These are phyloP conservation scores for Carpatolechia fugitivella DNA, from an alignment of 2,888 invertebrate species.

Conservation along the genomic window DNA sequence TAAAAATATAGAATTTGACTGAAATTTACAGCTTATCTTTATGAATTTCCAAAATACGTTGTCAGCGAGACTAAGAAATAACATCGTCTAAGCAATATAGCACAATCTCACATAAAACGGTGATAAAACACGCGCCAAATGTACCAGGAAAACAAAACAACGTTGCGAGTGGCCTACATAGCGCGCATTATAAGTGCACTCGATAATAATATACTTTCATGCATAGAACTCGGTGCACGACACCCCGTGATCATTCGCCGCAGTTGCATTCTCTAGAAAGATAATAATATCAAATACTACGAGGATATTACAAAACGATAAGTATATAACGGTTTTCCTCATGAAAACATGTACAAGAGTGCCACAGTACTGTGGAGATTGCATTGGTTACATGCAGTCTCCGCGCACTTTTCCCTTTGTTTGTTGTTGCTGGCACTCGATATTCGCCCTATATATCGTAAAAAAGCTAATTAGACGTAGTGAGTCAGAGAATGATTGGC, in stretches of 20 bases:
- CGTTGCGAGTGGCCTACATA: constrained; percentile 62
- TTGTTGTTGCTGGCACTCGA: no score
- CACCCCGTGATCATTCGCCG: constrained; percentile 15
- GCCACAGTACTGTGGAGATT: no score
- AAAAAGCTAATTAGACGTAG: no score
- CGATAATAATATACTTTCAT: constrained; percentile 64
- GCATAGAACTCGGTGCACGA: constrained; percentile 36
- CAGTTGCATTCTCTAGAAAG: neutral
- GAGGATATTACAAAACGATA: neutral
- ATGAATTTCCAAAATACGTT: no score
- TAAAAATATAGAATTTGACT: no score
- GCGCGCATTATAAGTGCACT: constrained; percentile 55
- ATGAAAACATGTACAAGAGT: constrained; percentile 32
- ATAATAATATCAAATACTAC: neutral
- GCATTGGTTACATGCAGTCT: no score
- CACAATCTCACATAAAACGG: constrained; percentile 12
- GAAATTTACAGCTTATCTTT: no score
- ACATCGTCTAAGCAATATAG: constrained; percentile 24
- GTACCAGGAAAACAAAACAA: constrained; percentile 51
- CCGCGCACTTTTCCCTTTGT: no score
- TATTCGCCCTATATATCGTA: no score
- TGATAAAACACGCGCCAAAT: constrained; percentile 31
- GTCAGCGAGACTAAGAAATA: constrained; percentile 7
- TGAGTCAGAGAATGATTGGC: no score
- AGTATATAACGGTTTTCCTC: constrained; percentile 15